phyloP scores from a whole-genome alignment of 2,888 invertebrate genomes.

The Dorcus parallelipipedus region DNA sequence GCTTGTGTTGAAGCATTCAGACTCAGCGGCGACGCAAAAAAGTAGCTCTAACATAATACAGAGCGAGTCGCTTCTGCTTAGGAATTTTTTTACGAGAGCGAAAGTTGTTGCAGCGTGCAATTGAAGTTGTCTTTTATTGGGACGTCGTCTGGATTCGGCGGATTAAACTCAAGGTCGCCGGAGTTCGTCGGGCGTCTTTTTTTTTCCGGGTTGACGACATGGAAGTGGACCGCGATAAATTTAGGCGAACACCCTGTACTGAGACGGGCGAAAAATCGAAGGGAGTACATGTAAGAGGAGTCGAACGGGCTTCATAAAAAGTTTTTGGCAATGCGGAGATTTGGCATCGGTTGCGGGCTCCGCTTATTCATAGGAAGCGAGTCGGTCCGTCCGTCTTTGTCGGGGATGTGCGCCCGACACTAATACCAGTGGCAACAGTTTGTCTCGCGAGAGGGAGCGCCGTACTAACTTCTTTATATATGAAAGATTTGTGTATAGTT shows the following conservation, averaged over 20 bases:
- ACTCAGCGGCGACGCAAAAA: no score
- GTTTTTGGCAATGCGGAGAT: constrained; percentile 5
- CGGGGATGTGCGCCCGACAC: not conserved
- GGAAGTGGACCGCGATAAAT: no score
- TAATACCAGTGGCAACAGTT: not conserved
- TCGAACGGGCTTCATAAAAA: constrained; percentile 1
- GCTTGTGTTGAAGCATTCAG: no score
- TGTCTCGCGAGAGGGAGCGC: not conserved
- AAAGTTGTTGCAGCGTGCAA: no score
- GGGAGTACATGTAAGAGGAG: not conserved
- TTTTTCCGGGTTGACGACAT: no score
- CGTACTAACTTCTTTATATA: constrained; percentile 6
- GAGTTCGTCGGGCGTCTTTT: no score
- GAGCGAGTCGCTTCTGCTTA: no score
- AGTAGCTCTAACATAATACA: no score
- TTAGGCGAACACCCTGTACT: not conserved
- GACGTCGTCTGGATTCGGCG: no score
- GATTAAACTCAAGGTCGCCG: no score
- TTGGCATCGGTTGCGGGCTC: constrained; percentile 3
- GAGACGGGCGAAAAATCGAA: constrained; percentile 1
- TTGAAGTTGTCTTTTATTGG: no score
- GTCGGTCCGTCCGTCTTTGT: not conserved
- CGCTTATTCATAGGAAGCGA: not conserved
- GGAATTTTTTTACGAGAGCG: no score
- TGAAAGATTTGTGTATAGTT: constrained; percentile 27